Conservation (phyloP, 2,797 vertebrate genomes). For the Alosa sapidissima region DNA sequence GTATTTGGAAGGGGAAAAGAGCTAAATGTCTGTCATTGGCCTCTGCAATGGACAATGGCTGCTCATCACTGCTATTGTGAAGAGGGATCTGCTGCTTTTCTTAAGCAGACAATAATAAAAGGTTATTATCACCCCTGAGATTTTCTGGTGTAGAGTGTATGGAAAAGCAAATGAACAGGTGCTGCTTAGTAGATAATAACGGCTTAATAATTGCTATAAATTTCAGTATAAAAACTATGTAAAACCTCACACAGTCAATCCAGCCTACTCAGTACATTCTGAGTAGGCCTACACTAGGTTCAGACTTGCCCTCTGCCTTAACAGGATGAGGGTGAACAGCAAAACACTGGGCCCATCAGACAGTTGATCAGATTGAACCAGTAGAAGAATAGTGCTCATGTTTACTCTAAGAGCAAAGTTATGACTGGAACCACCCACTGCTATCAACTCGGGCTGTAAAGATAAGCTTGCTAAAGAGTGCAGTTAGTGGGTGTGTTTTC, state of each 20-base stretch:
- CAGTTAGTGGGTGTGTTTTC: constrained; percentile 20
- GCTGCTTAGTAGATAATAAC: not conserved
- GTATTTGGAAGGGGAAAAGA: not conserved
- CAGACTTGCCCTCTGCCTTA: not conserved
- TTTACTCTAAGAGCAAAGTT: constrained; percentile 30
- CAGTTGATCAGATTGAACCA: constrained; percentile 32
- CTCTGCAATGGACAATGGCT: not conserved
- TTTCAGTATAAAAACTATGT: not conserved
- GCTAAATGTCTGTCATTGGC: not conserved
- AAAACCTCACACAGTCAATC: not conserved
- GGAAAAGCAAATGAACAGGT: not conserved
- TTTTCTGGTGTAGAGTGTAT: not conserved
- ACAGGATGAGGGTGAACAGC: not conserved
- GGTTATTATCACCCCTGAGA: not conserved
- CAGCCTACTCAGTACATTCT: not conserved
- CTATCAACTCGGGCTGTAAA: constrained; percentile 13
- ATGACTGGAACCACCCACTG: constrained; percentile 31
- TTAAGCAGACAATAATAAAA: not conserved
- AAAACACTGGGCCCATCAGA: not conserved
- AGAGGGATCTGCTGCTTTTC: not conserved
- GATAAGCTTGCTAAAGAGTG: constrained; percentile 26
- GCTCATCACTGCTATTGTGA: not conserved
- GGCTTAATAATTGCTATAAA: not conserved
- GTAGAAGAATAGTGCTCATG: not conserved
- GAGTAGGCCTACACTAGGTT: not conserved